A percentile compares a stretch with the other conserved stretches of the same genome.
These are phyloP conservation scores for Trachops cirrhosus DNA, from an alignment of 2,797 vertebrate species.

Conservation along the genomic window DNA sequence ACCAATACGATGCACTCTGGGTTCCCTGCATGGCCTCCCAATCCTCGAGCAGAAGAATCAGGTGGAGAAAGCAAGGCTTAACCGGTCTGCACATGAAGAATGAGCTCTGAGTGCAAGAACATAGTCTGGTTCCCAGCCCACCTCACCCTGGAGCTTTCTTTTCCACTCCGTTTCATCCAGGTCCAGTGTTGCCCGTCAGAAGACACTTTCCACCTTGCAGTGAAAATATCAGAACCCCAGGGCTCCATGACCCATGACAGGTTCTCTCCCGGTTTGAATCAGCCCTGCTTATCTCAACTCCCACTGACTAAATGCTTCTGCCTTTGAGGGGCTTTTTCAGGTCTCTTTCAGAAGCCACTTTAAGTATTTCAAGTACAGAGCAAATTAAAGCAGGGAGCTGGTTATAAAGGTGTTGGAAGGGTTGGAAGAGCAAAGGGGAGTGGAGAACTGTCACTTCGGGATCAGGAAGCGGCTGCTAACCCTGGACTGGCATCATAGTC, in stretches of 20 bases:
- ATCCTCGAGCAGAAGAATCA: not conserved
- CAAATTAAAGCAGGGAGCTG: not conserved
- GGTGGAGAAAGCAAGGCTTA: not conserved
- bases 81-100: not conserved
- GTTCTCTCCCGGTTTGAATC: not conserved
- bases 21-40: not conserved
- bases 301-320: not conserved
- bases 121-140: not conserved
- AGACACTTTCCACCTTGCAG: not conserved
- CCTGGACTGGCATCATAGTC: not conserved
- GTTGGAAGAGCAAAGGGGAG: not conserved
- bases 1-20: not conserved
- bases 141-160: not conserved
- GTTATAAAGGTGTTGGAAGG: not conserved
- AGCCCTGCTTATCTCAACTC: not conserved
- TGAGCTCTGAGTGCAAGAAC: fast-evolving
- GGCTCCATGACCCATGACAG: not conserved
- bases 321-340: not conserved
- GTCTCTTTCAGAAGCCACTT: not conserved
- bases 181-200: not conserved
- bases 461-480: not conserved
- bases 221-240: not conserved
- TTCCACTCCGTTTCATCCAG: not conserved
- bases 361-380: not conserved
- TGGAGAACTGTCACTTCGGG: not conserved